phyloP scores from a whole-genome alignment of 2,888 invertebrate species.

The Aleiodes testaceus region DNA sequence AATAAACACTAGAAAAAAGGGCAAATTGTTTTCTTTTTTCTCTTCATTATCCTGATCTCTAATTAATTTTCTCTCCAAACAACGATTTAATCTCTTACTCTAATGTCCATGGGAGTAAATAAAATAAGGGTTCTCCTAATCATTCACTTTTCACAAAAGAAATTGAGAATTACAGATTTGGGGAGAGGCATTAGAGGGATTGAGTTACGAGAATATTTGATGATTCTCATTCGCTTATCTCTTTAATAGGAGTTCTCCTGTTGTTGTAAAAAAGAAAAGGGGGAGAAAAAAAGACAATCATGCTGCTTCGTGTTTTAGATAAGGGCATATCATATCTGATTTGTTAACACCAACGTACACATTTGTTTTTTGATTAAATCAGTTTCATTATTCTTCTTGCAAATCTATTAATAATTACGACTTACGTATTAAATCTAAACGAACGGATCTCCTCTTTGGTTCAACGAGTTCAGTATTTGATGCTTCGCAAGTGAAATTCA shows the following conservation, averaged over 20 bases:
- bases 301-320: constrained; percentile 44
- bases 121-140: too few relatives aligned
- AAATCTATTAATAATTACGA: constrained; percentile 56
- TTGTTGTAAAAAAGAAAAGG: constrained; percentile 34
- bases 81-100: too few relatives aligned
- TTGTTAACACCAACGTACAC: constrained; percentile 61
- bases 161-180: constrained; percentile 2
- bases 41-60: too few relatives aligned
- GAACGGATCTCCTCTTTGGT: constrained; percentile 84
- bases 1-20: too few relatives aligned
- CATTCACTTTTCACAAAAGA: not conserved
- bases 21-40: too few relatives aligned
- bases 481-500: constrained; percentile 91
- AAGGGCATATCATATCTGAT: constrained; percentile 59
- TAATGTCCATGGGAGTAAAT: too few relatives aligned
- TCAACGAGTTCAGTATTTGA: constrained; percentile 88
- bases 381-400: not conserved
- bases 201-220: constrained; percentile 47
- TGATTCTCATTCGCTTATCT: constrained; percentile 48
- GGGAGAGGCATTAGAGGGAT: constrained; percentile 1
- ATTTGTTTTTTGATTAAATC: constrained; percentile 52
- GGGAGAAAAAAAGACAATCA: not conserved
- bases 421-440: constrained; percentile 88
- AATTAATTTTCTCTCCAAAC: too few relatives aligned
- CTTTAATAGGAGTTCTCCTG: constrained; percentile 32